These are phyloP conservation scores for Apostichopus leukothele DNA, from an alignment of 53 echinoderm and acorn worm species.

Conservation along the genomic window DNA sequence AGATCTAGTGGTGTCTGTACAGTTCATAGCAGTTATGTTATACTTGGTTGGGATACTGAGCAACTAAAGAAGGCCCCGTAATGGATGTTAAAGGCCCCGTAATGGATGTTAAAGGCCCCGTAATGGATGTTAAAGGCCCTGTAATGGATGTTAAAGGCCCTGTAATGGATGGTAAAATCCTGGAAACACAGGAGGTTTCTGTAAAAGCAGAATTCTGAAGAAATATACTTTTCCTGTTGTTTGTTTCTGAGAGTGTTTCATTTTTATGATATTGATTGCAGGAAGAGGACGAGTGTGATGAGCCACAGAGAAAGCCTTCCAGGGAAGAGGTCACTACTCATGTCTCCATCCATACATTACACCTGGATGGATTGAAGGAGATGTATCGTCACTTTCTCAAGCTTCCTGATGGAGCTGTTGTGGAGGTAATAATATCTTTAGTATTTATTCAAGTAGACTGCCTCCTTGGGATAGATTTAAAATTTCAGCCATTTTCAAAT, in stretches of 20 bases:
- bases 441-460: too few species aligned
- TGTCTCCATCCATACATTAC: slow-evolving; percentile 87
- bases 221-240: slow-evolving; percentile 19
- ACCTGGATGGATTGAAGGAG: slow-evolving; percentile 89
- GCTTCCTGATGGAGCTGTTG: slow-evolving; percentile 91
- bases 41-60: too few species aligned
- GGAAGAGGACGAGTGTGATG: slow-evolving; percentile 65
- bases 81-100: too few species aligned
- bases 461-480: too few species aligned
- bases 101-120: too few species aligned
- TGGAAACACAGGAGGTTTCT: neutral
- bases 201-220: slow-evolving; percentile 51
- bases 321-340: slow-evolving; percentile 84
- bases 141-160: too few species aligned
- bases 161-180: too few species aligned
- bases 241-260: neutral
- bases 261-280: slow-evolving; percentile 18
- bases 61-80: too few species aligned
- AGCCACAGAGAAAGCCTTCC: neutral
- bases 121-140: too few species aligned
- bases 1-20: too few species aligned
- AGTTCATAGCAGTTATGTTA: too few species aligned
- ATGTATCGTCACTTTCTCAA: slow-evolving; percentile 86
- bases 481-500: too few species aligned
- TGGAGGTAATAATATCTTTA: slow-evolving; percentile 65